Evolutionary conservation across 2,888 invertebrate species (phyloP).

Genomic region (Leptura quadrifasciata): DNA sequence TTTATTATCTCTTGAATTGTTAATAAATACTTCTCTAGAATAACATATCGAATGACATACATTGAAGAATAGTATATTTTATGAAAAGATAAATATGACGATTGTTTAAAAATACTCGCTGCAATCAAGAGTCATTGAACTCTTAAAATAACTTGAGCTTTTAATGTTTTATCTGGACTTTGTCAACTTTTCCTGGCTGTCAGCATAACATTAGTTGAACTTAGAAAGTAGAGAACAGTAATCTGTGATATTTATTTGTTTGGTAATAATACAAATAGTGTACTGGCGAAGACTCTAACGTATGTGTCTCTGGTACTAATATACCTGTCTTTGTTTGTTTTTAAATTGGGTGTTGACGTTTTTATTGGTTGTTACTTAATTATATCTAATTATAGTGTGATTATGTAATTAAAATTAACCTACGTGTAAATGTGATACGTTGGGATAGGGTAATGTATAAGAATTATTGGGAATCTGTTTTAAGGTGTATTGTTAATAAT

Average conservation of each 20-base stretch:
- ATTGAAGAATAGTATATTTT: slow-evolving; percentile 50
- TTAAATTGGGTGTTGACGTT: slow-evolving; percentile 24
- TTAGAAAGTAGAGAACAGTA: slow-evolving; percentile 39
- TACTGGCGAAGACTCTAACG: not conserved
- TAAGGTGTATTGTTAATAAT: not conserved
- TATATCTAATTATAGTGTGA: slow-evolving; percentile 27
- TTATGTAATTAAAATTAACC: slow-evolving; percentile 33
- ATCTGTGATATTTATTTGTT: slow-evolving; percentile 38
- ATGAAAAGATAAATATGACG: slow-evolving; percentile 52
- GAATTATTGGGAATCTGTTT: not conserved
- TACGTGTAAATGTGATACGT: slow-evolving; percentile 28
- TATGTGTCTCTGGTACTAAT: not conserved
- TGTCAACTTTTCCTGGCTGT: slow-evolving; percentile 37
- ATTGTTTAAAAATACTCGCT: slow-evolving; percentile 54
- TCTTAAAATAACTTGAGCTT: slow-evolving; percentile 40
- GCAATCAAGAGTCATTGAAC: slow-evolving; percentile 53
- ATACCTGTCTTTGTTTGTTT: slow-evolving; percentile 16
- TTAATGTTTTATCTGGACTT: slow-evolving; percentile 40
- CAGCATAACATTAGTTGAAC: slow-evolving; percentile 23
- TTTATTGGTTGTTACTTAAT: slow-evolving; percentile 30
- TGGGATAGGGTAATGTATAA: slow-evolving; percentile 26
- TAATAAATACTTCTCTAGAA: slow-evolving; percentile 24
- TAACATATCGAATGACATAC: slow-evolving; percentile 54
- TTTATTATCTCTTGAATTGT: slow-evolving; percentile 37
- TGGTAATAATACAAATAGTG: slow-evolving; percentile 18